These are phyloP conservation scores for Chloroceryle inda DNA, from an alignment of 2,797 vertebrate species.

Conservation along the genomic window DNA sequence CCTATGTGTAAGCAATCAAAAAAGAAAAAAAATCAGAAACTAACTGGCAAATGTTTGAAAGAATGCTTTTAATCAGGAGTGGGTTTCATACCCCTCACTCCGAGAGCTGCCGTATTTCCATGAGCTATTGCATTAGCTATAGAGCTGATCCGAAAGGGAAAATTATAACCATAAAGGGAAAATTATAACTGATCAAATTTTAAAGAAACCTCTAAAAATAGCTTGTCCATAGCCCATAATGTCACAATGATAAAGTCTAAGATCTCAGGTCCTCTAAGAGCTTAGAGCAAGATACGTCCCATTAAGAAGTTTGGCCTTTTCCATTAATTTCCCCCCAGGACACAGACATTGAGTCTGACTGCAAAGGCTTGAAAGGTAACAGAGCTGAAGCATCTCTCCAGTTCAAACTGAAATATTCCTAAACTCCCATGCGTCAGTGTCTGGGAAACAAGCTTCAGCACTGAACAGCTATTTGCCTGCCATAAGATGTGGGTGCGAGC, in stretches of 20 bases:
- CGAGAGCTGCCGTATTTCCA: not conserved
- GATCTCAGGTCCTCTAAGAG: conserved; percentile 11
- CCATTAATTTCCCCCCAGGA: not conserved
- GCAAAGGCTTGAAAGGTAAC: not conserved
- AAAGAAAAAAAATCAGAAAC: not conserved
- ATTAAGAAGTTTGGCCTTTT: conserved; percentile 18
- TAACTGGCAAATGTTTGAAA: not conserved
- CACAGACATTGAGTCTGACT: not conserved
- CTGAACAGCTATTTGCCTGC: not conserved
- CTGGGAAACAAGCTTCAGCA: not conserved
- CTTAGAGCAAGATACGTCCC: conserved; percentile 9
- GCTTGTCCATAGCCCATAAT: conserved; percentile 48
- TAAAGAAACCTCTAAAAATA: conserved; percentile 73
- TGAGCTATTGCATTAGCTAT: conserved; percentile 18
- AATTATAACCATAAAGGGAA: conserved; percentile 37
- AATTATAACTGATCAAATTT: conserved; percentile 71
- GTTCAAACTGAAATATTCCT: not conserved
- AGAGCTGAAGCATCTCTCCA: not conserved
- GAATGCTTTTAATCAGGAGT: not conserved
- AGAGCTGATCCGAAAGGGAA: not conserved
- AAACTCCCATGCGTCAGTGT: not conserved
- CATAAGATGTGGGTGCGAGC: not conserved
- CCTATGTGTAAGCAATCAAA: not conserved
- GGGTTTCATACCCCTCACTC: not conserved
- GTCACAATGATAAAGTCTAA: conserved; percentile 61